A percentile compares a stretch with the other conserved stretches of the same genome.
Conservation (phyloP, 2,797 vertebrate genomes). For the Hippocampus kuda region DNA sequence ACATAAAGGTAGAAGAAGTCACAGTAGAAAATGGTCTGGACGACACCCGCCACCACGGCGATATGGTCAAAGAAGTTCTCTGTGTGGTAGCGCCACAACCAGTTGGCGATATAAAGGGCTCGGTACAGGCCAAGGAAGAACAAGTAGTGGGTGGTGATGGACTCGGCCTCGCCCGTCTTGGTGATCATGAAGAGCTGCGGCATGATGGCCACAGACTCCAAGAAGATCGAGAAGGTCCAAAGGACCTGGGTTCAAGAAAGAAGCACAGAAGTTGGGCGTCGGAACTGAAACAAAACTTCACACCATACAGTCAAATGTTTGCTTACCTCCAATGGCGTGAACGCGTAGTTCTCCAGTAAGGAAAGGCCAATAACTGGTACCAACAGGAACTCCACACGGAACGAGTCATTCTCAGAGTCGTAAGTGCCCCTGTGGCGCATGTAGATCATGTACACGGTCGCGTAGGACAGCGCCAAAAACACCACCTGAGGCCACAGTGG, state of each 20-base stretch:
- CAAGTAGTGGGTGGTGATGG: conserved; percentile 92
- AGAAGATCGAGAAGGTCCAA: conserved; percentile 96
- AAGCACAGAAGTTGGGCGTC: neutral
- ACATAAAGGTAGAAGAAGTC: conserved; percentile 96
- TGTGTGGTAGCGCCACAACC: conserved; percentile 88
- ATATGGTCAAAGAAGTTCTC: conserved; percentile 92
- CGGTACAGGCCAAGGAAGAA: conserved; percentile 93
- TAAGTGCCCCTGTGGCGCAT: conserved; percentile 77
- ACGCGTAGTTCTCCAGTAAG: conserved; percentile 87
- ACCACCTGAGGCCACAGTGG: conserved; percentile 69
- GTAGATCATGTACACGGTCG: conserved; percentile 88
- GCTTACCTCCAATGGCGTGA: conserved; percentile 82
- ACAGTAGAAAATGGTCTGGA: conserved; percentile 97
- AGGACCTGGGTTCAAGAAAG: conserved; percentile 67
- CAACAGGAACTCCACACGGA: conserved; percentile 88
- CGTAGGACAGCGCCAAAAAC: conserved; percentile 81
- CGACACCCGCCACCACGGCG: conserved; percentile 84
- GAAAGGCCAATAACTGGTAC: conserved; percentile 85
- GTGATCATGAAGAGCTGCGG: conserved; percentile 98
- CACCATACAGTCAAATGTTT: neutral
- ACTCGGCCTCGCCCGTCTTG: conserved; percentile 88
- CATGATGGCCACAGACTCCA: conserved; percentile 90
- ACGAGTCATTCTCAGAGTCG: conserved; percentile 81
- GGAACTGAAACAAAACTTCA: neutral
- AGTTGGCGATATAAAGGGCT: conserved; percentile 87